Percentiles rank a stretch among this genome's conserved stretches.
These are phyloP conservation scores for Diploscapter pachys DNA, from an alignment of 1,140 invertebrate species.

Conservation along the genomic window DNA sequence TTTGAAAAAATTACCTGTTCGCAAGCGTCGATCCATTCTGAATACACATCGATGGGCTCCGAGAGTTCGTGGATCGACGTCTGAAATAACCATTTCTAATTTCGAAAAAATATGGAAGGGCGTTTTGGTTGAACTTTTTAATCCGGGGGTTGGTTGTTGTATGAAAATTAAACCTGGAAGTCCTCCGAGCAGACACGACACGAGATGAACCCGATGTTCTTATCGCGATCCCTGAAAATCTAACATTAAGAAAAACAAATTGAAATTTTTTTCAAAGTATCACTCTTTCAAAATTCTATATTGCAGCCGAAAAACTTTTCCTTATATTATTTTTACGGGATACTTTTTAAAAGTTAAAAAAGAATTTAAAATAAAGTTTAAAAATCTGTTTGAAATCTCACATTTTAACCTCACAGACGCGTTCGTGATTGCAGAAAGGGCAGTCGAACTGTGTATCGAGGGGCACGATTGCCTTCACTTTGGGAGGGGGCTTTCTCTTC, in stretches of 20 bases:
- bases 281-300: not conserved
- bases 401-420: conserved; percentile 99
- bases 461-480: conserved; percentile 86
- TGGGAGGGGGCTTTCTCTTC: conserved; percentile 90
- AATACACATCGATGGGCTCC: conserved; percentile 96
- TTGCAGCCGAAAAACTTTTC: conserved; percentile 19
- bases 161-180: conserved; percentile 66
- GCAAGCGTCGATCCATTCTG: conserved; percentile 99
- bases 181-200: conserved; percentile 93
- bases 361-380: conserved; percentile 13
- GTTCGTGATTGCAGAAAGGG: conserved; percentile 99
- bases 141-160: not conserved
- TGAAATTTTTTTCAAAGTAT: not conserved
- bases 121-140: not conserved
- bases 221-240: conserved; percentile 79
- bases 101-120: not conserved
- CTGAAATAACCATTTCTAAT: conserved; percentile 59
- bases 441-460: conserved; percentile 95
- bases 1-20: conserved; percentile 68
- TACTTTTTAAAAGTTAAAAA: conserved; percentile 12
- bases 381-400: conserved; percentile 64
- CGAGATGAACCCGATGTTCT: conserved; percentile 85
- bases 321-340: not conserved
- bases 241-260: conserved; percentile 3
- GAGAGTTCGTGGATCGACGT: conserved; percentile 90